Evolutionary conservation across 2,888 invertebrate genomes (phyloP).

Genomic region (Protonemura montana): DNA sequence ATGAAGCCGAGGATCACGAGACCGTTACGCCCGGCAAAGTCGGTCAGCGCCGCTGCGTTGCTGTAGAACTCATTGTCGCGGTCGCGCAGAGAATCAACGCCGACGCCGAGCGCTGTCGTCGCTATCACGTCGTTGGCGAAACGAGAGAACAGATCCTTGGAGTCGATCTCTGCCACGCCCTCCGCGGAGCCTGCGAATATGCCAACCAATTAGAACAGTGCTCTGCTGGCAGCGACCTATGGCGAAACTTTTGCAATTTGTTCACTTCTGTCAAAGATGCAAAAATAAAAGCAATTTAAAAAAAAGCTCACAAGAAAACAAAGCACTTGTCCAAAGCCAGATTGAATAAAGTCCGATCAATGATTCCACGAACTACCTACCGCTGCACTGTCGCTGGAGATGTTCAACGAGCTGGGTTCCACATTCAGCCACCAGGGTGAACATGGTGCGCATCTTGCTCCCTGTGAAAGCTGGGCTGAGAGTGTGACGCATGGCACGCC

Average conservation of each 20-base stretch:
- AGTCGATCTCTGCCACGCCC: neutral
- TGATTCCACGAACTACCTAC: no score
- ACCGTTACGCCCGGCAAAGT: neutral
- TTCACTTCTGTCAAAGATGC: no score
- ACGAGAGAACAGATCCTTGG: conserved; percentile 3
- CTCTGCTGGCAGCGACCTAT: no score
- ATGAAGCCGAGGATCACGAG: neutral
- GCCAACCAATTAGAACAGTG: neutral
- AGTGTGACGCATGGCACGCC: conserved; percentile 21
- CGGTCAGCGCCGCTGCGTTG: neutral
- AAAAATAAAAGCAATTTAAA: no score
- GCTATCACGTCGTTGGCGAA: conserved; percentile 23
- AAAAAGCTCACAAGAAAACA: no score
- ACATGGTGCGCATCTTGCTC: conserved; percentile 25
- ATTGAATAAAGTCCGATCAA: no score
- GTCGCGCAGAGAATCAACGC: neutral
- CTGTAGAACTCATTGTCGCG: neutral
- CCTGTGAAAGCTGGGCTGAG: conserved; percentile 28
- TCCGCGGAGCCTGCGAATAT: neutral
- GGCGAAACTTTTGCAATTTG: no score
- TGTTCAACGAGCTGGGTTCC: conserved; percentile 14
- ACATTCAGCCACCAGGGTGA: neutral
- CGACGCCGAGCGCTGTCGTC: neutral
- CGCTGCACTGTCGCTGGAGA: neutral
- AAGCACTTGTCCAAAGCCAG: no score